These are phyloP conservation scores for Dolichomitus sp. DNA, from an alignment of 2,888 invertebrate species.

Conservation along the genomic window DNA sequence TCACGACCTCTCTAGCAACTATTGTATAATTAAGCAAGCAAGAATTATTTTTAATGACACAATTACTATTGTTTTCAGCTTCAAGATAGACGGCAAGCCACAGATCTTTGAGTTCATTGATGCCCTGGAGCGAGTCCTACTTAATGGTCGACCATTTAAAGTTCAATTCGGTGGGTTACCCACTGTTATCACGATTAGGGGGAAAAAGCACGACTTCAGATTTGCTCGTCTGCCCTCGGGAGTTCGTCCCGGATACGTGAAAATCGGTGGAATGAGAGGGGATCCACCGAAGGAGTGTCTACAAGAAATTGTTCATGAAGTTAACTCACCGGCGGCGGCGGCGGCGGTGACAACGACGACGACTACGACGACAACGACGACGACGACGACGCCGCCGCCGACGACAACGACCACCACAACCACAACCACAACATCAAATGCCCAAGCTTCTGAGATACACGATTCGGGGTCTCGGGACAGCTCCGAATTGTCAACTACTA, in stretches of 20 bases:
- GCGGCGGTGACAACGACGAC: too few relatives aligned
- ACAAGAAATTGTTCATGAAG: slow-evolving; percentile 58
- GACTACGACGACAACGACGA: too few relatives aligned
- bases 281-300: slow-evolving; percentile 80
- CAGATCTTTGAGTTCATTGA: slow-evolving; percentile 94
- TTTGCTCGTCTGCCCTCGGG: slow-evolving; percentile 93
- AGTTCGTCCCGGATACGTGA: slow-evolving; percentile 90
- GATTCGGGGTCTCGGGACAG: slow-evolving; percentile 83
- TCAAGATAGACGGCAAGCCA: slow-evolving; percentile 91
- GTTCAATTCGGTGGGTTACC: slow-evolving; percentile 95
- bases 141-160: slow-evolving; percentile 93
- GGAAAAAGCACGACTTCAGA: slow-evolving; percentile 92
- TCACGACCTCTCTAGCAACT: too few relatives aligned
- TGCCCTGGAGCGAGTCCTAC: slow-evolving; percentile 91
- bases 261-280: slow-evolving; percentile 92
- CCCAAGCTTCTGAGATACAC: slow-evolving; percentile 68
- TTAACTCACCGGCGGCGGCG: slow-evolving; percentile 61
- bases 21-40: too few relatives aligned
- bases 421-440: background rate
- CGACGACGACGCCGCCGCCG: too few relatives aligned
- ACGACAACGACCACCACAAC: too few relatives aligned
- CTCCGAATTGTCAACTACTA: slow-evolving; percentile 74
- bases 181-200: slow-evolving; percentile 91
- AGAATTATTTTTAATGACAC: background rate
- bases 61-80: slow-evolving; percentile 79